phyloP scores from a whole-genome alignment of 2,888 invertebrate genomes.

The Lepidochitona cinerea region DNA sequence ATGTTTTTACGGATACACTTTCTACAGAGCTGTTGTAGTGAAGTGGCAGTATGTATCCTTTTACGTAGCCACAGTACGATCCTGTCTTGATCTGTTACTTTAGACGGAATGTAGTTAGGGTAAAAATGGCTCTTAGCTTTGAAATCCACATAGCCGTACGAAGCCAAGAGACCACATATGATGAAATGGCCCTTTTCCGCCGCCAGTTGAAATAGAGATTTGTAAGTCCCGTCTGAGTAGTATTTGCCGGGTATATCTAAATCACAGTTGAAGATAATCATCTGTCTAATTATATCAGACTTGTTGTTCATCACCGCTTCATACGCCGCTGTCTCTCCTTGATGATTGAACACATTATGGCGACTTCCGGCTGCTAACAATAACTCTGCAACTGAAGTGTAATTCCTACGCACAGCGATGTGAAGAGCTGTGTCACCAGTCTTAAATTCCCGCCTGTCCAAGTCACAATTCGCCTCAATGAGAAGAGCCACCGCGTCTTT shows the following conservation, averaged over 20 bases:
- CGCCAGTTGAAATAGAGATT: slow-evolving; percentile 64
- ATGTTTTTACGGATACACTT: slow-evolving; percentile 65
- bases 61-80: slow-evolving; percentile 56
- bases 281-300: slow-evolving; percentile 63
- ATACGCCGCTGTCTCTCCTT: slow-evolving; percentile 68
- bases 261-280: slow-evolving; percentile 68
- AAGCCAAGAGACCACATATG: slow-evolving; percentile 63
- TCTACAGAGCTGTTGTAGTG: slow-evolving; percentile 65
- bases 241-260: slow-evolving; percentile 68
- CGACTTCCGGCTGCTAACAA: slow-evolving; percentile 65
- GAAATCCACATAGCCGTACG: slow-evolving; percentile 63
- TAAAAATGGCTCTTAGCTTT: slow-evolving; percentile 55
- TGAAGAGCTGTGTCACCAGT: slow-evolving; percentile 69
- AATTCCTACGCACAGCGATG: slow-evolving; percentile 69
- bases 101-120: slow-evolving; percentile 56
- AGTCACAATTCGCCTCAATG: slow-evolving; percentile 62
- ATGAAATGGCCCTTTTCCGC: slow-evolving; percentile 67
- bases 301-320: slow-evolving; percentile 69
- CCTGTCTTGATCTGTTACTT: slow-evolving; percentile 56
- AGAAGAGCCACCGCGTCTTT: slow-evolving; percentile 65
- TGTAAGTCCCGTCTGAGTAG: slow-evolving; percentile 63
- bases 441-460: slow-evolving; percentile 68
- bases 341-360: slow-evolving; percentile 68
- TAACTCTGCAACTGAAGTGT: slow-evolving; percentile 64
- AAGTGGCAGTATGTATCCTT: slow-evolving; percentile 62